Evolutionary conservation across 2,888 invertebrate genomes (phyloP).

Genomic region (Uloborus plumipes): DNA sequence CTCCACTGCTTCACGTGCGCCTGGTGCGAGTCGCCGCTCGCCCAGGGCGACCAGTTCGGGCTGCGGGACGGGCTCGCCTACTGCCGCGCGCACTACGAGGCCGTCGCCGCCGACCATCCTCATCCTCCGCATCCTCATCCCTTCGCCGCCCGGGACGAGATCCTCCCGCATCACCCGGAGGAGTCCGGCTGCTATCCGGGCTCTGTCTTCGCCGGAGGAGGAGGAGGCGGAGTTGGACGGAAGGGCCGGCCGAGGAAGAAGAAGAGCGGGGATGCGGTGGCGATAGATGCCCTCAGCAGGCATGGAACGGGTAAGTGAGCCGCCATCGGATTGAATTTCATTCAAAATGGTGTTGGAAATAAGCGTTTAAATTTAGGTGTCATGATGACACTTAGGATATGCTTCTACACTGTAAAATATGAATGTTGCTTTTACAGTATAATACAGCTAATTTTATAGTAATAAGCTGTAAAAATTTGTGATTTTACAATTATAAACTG

Average conservation of each 20-base stretch:
- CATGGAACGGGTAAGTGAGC: slow-evolving; percentile 42
- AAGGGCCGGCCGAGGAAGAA: slow-evolving; percentile 67
- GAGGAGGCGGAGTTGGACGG: slow-evolving; percentile 27
- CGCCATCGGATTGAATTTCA: too few relatives aligned
- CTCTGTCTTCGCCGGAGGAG: background rate
- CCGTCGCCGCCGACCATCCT: background rate
- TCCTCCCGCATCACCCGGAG: background rate
- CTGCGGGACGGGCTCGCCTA: slow-evolving; percentile 84
- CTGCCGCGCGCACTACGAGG: slow-evolving; percentile 80
- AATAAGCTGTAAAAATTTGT: too few relatives aligned
- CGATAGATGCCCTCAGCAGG: slow-evolving; percentile 11
- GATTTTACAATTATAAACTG: too few relatives aligned
- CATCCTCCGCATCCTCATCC: background rate
- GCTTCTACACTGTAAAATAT: too few relatives aligned
- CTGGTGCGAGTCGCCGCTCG: slow-evolving; percentile 86
- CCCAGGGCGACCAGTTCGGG: slow-evolving; percentile 93
- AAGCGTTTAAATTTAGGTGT: too few relatives aligned
- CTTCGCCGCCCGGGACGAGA: background rate
- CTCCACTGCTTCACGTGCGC: slow-evolving; percentile 95
- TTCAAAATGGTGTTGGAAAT: too few relatives aligned
- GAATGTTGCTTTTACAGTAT: too few relatives aligned
- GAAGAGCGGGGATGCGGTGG: slow-evolving; percentile 48
- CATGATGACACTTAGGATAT: too few relatives aligned
- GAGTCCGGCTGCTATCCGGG: background rate
- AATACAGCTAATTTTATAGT: too few relatives aligned